These are phyloP conservation scores for Mesaphorura yosii DNA, from an alignment of 1,140 invertebrate species.

Conservation along the genomic window DNA sequence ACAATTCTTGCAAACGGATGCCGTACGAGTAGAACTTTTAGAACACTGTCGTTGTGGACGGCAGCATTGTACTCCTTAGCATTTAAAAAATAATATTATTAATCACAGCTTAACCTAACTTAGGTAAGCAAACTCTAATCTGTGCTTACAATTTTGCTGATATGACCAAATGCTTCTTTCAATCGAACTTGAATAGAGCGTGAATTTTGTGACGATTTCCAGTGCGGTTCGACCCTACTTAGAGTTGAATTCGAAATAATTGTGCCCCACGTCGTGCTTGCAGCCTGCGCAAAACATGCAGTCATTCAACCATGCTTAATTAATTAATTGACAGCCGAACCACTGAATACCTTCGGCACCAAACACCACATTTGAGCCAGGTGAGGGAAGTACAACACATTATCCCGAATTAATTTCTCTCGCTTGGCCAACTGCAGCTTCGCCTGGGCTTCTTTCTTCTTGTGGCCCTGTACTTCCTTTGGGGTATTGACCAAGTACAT, in stretches of 20 bases:
- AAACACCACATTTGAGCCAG: constrained; percentile 28
- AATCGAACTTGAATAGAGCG: constrained; percentile 5
- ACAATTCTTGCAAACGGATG: constrained; percentile 27
- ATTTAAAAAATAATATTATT: too few relatives aligned
- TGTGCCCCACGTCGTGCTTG: constrained; percentile 28
- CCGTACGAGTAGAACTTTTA: constrained; percentile 20
- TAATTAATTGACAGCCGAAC: neutral
- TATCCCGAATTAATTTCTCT: constrained; percentile 16
- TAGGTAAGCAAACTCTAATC: neutral
- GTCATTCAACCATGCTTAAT: neutral
- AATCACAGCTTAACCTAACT: neutral
- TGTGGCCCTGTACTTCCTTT: too few relatives aligned
- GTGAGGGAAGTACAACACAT: constrained; percentile 14
- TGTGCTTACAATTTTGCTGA: constrained; percentile 15
- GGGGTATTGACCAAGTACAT: too few relatives aligned
- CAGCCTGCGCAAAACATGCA: constrained; percentile 18
- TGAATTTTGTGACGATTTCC: neutral
- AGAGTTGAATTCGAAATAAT: constrained; percentile 9
- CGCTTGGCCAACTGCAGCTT: constrained; percentile 4
- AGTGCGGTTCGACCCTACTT: neutral
- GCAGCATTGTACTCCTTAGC: constrained; percentile 10
- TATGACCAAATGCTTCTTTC: constrained; percentile 16
- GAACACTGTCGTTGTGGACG: constrained; percentile 2
- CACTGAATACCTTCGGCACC: constrained; percentile 26
- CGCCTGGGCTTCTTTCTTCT: too few relatives aligned